Evolutionary conservation across 1,140 invertebrate genomes (phyloP).

Genomic region (Centruroides sculpturatus): DNA sequence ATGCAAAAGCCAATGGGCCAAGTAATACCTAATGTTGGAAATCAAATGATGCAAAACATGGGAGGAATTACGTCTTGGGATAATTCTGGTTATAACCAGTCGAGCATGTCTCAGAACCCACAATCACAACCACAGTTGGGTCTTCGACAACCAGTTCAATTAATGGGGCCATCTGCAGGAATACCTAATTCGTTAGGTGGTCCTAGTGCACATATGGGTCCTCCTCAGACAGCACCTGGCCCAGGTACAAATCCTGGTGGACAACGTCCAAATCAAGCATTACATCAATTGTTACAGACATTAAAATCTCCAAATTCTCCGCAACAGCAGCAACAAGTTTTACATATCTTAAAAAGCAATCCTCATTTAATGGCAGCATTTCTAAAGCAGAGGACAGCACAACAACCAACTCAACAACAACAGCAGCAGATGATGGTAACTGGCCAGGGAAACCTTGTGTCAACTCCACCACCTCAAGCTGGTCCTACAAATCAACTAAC

Average conservation of each 20-base stretch:
- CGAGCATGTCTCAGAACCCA: constrained; percentile 23
- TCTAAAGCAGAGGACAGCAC: constrained; percentile 70
- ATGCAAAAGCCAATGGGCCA: constrained; percentile 15
- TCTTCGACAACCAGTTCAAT: constrained; percentile 17
- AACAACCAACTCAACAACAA: constrained; percentile 30
- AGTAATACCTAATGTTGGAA: constrained; percentile 10
- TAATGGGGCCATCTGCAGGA: constrained; percentile 5
- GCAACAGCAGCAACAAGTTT: constrained; percentile 82
- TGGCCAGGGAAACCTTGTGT: constrained; percentile 8
- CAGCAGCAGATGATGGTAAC: constrained; percentile 17
- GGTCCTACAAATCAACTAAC: constrained; percentile 23
- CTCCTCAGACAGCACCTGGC: constrained; percentile 11
- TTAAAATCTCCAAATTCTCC: constrained; percentile 74
- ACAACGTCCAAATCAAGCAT: constrained; percentile 39
- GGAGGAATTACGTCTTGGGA: constrained; percentile 12
- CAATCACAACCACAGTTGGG: constrained; percentile 9
- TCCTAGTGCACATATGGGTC: constrained; percentile 8
- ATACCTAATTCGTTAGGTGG: constrained; percentile 9
- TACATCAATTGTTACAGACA: constrained; percentile 79
- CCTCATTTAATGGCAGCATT: constrained; percentile 93
- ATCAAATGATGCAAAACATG: constrained; percentile 8
- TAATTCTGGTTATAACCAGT: constrained; percentile 2
- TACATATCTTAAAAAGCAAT: constrained; percentile 84
- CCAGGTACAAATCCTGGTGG: constrained; percentile 10
- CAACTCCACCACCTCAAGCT: constrained; percentile 10